Evolutionary conservation across 1,140 invertebrate species (phyloP).

Genomic region (Sycobia sp.): DNA sequence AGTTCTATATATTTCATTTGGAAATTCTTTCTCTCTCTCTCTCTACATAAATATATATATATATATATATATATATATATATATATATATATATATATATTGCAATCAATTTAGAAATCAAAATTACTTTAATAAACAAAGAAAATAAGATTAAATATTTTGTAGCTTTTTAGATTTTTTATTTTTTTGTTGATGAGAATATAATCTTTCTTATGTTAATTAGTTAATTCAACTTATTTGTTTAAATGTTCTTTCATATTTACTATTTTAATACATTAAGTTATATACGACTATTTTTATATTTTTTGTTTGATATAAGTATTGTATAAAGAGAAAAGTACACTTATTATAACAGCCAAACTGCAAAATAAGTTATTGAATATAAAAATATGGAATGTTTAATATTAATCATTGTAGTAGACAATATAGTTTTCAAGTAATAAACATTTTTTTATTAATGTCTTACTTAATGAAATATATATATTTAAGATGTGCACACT

Average conservation of each 20-base stretch:
- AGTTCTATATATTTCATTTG: too few species aligned
- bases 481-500: slow-evolving; percentile 19
- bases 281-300: slow-evolving; percentile 24
- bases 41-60: too few species aligned
- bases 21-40: too few species aligned
- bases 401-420: slow-evolving; percentile 29
- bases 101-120: slow-evolving; percentile 17
- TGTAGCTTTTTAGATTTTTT: slow-evolving; percentile 17
- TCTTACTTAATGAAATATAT: slow-evolving; percentile 16
- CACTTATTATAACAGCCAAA: slow-evolving; percentile 6
- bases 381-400: slow-evolving; percentile 14
- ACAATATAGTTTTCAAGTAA: slow-evolving; percentile 29
- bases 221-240: background rate
- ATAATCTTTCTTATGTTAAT: slow-evolving; percentile 9
- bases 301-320: slow-evolving; percentile 31
- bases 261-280: slow-evolving; percentile 24
- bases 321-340: slow-evolving; percentile 21
- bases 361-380: slow-evolving; percentile 14
- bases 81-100: too few species aligned
- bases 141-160: slow-evolving; percentile 4
- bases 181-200: slow-evolving; percentile 5
- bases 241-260: slow-evolving; percentile 16
- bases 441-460: slow-evolving; percentile 23
- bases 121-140: slow-evolving; percentile 9
- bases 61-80: too few species aligned